phyloP scores from a whole-genome alignment of 2,113 vertebrate species.

The Okapia johnstoni region DNA sequence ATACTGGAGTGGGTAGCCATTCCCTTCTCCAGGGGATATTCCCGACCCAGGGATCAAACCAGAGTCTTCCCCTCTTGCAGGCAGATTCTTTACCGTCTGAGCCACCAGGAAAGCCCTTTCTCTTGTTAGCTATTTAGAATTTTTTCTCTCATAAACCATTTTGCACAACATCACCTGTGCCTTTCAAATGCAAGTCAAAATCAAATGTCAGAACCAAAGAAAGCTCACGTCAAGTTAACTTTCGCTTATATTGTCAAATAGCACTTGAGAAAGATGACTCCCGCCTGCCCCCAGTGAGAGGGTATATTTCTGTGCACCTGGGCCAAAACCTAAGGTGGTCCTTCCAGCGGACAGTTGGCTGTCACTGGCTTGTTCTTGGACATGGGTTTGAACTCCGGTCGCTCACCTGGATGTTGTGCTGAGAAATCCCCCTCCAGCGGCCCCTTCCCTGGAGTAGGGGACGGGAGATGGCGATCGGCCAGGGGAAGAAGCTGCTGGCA shows the following conservation, averaged over 20 bases:
- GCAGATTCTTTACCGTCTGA: neutral
- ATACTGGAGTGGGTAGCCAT: neutral
- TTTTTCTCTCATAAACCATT: neutral
- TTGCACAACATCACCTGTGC: neutral
- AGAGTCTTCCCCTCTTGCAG: neutral
- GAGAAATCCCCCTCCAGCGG: neutral
- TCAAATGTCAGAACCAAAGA: conserved; percentile 2
- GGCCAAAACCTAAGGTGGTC: neutral
- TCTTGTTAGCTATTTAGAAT: neutral
- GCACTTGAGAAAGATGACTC: neutral
- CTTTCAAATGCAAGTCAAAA: neutral
- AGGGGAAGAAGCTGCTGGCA: neutral
- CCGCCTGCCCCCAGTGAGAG: neutral
- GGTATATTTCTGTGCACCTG: neutral
- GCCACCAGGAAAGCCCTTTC: neutral
- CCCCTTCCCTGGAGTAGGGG: neutral
- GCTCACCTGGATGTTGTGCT: neutral
- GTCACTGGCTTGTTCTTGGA: neutral
- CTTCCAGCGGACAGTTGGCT: neutral
- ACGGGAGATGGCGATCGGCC: neutral
- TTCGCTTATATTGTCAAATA: neutral
- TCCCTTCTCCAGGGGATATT: neutral
- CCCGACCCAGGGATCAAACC: neutral
- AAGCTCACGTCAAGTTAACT: neutral
- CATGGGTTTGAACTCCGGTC: neutral